phyloP scores from a whole-genome alignment of 2,888 invertebrate genomes.

The Macaria liturata region DNA sequence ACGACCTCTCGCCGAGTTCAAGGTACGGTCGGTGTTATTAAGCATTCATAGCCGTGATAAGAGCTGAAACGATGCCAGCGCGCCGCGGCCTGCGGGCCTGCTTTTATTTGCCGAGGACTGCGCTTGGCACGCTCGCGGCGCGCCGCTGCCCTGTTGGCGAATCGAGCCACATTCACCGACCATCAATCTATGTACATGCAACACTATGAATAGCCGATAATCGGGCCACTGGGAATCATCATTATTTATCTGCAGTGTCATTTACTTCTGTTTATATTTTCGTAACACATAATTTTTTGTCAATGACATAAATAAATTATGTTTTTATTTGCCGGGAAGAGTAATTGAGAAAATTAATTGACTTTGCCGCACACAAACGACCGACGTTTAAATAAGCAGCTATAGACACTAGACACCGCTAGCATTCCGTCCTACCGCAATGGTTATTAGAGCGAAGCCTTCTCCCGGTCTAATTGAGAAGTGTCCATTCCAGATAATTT shows the following conservation, averaged over 20 bases:
- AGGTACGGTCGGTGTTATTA: conserved; percentile 59
- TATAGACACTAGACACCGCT: no score
- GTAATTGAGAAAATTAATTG: no score
- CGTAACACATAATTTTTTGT: no score
- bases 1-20: conserved; percentile 80
- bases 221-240: conserved; percentile 7
- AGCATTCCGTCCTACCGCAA: no score
- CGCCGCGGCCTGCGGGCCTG: conserved; percentile 38
- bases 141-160: conserved; percentile 25
- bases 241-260: conserved; percentile 1
- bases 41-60: conserved; percentile 64
- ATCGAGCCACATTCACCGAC: conserved; percentile 10
- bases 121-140: conserved; percentile 36
- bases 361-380: no score
- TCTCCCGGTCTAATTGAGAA: no score
- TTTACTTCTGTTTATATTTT: no score
- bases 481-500: no score
- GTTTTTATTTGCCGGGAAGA: no score
- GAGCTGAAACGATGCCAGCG: conserved; percentile 60
- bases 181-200: conserved; percentile 12
- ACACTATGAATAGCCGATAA: conserved; percentile 20
- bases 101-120: conserved; percentile 39
- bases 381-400: no score
- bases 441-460: no score
- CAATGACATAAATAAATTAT: no score